Evolutionary conservation across 2,888 invertebrate genomes (phyloP).

Genomic region (Tigriopus californicus): DNA sequence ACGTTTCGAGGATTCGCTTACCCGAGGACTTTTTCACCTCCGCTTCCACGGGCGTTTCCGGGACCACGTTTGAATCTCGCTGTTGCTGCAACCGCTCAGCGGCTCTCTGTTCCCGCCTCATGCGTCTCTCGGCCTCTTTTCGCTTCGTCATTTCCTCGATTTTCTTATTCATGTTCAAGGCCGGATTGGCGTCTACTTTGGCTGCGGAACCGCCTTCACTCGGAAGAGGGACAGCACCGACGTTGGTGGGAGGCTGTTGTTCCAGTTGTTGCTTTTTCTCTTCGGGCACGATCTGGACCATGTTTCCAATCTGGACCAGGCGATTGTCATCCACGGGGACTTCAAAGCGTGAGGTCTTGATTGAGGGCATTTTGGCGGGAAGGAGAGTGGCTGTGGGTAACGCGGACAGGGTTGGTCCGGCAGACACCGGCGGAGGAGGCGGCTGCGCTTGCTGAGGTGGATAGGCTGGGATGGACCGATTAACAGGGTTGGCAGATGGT

Average conservation of each 20-base stretch:
- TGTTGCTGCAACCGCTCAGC: neutral
- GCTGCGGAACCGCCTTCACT: neutral
- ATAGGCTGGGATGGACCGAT: neutral
- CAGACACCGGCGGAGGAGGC: neutral
- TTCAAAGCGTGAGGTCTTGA: no score
- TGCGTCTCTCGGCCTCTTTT: neutral
- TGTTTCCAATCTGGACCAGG: slow-evolving; percentile 5
- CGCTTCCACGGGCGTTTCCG: neutral
- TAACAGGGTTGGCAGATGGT: neutral
- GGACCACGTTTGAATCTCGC: neutral
- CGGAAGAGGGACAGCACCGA: neutral
- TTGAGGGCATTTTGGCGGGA: neutral
- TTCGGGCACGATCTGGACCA: slow-evolving; percentile 11
- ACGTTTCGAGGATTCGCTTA: neutral
- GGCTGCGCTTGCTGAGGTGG: neutral
- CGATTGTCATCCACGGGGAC: neutral
- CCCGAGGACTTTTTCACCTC: neutral
- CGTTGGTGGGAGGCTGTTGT: neutral
- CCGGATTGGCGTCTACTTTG: neutral
- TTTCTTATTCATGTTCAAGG: neutral
- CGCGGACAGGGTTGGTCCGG: neutral
- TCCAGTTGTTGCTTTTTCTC: neutral
- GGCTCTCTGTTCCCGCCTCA: neutral
- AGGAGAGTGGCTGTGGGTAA: neutral
- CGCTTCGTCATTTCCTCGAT: neutral